Evolutionary conservation across 2,888 invertebrate species (phyloP), one percentile per base, ranked within the genome.

Genomic region (Archips xylosteana): DNA sequence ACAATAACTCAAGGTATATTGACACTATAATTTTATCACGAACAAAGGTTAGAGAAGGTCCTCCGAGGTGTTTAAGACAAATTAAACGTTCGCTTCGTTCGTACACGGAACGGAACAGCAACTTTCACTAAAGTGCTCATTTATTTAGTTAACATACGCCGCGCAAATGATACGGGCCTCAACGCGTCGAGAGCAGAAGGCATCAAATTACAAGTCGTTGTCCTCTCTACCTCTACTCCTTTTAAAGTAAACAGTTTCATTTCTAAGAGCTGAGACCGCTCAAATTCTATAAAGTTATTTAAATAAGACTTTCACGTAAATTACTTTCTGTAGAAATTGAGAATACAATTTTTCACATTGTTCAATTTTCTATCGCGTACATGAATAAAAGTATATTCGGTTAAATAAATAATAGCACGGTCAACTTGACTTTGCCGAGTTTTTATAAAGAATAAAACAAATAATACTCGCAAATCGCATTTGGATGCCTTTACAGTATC

Each of bases 51-150:
- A 75, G 76, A 78, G 78, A 78, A 82, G 80, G 79, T 77, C 77
- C 78, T 75, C 75, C 62, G 75, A 77, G 78, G 75, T 80, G 81
- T 81, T 83, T 83, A 74, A 74, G 85, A 85, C 82, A 83, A 83
- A 85, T 85, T 82, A 83, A 83, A 80, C 81, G 80, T 80, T 82
- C 81, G 81, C 81, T 79, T 79, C 80, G 76, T 76, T 78, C 81
- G 23, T 23, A 82, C 82, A 82, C 80, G 81, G 79, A 77, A 82
- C 80, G 81, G 79, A 77, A 78, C 78, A 76, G 81, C 82, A 84
- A 87, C 87, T 87, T 86, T 84, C 85, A 82, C 82, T 82, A 78
- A 81, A 85, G 82, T 81, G 82, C 81, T 82, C 81, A 85, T 84
- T 87, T 85, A 84, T 83, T 83, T 82, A 81, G 81, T 80, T 83